Evolutionary conservation across 2,113 vertebrate species (phyloP).

Genomic region (Mesembrinibis cayennensis): DNA sequence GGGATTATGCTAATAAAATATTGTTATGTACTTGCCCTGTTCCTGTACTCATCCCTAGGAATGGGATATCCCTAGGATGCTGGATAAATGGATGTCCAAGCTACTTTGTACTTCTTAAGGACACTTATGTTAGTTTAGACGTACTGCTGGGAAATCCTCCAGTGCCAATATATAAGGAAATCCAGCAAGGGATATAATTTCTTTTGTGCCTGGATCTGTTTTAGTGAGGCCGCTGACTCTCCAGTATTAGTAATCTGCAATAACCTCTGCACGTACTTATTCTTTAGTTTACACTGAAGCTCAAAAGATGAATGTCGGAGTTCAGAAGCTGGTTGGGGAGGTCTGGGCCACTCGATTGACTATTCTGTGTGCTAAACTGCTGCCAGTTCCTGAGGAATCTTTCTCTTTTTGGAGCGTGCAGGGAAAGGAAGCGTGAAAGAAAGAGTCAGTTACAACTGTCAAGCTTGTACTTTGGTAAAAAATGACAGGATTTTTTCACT

Average conservation of each 20-base stretch:
- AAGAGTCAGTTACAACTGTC: neutral
- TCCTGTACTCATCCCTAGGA: neutral
- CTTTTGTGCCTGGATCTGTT: neutral
- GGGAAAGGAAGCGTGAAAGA: neutral
- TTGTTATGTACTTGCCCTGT: neutral
- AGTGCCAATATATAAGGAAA: neutral
- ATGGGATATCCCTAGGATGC: neutral
- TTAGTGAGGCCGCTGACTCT: neutral
- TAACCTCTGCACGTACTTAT: neutral
- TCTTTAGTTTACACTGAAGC: neutral
- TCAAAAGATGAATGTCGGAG: neutral
- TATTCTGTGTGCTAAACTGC: neutral
- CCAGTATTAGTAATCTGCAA: neutral
- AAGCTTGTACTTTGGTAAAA: neutral
- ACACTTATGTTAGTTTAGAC: neutral
- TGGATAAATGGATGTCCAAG: neutral
- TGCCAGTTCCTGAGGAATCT: neutral
- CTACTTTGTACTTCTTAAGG: neutral
- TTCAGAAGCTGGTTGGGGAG: neutral
- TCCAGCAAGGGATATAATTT: neutral
- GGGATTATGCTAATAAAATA: neutral
- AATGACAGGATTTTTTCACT: neutral
- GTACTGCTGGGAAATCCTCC: neutral
- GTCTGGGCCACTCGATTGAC: neutral
- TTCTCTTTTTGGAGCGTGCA: neutral